phyloP scores from a whole-genome alignment of 2,888 invertebrate genomes.

The Polyommatus iphigenia region DNA sequence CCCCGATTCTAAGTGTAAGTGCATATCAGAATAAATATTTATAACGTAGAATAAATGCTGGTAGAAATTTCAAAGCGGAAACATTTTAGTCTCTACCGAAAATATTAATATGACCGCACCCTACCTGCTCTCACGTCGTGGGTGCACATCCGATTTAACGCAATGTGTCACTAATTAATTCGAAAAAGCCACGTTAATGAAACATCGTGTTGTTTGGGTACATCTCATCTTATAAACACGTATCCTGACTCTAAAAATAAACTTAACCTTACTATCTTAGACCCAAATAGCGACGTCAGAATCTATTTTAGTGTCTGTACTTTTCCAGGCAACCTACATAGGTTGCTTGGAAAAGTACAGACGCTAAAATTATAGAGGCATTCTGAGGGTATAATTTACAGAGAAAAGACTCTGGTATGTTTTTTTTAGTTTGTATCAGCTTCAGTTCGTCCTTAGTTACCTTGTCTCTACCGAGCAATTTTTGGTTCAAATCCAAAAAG shows the following conservation, averaged over 20 bases:
- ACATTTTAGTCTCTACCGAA: not conserved
- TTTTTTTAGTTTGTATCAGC: not conserved
- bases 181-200: constrained; percentile 39
- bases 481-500: too few species aligned
- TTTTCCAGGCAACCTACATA: not conserved
- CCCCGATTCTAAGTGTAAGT: not conserved
- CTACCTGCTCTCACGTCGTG: constrained; percentile 41
- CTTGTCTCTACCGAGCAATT: too few species aligned
- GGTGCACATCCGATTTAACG: constrained; percentile 46
- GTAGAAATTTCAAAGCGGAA: too few species aligned
- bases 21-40: not conserved
- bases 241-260: constrained; percentile 27
- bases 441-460: too few species aligned
- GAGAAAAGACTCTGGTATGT: not conserved
- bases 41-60: too few species aligned
- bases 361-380: not conserved
- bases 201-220: constrained; percentile 36
- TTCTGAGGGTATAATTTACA: not conserved
- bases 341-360: too few species aligned
- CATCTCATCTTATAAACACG: constrained; percentile 11
- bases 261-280: constrained; percentile 20
- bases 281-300: not conserved
- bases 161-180: constrained; percentile 45
- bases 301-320: constrained; percentile 16
- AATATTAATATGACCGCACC: constrained; percentile 38